Conservation (phyloP, 2,797 vertebrate species). For the Pseudochirops cupreus region DNA sequence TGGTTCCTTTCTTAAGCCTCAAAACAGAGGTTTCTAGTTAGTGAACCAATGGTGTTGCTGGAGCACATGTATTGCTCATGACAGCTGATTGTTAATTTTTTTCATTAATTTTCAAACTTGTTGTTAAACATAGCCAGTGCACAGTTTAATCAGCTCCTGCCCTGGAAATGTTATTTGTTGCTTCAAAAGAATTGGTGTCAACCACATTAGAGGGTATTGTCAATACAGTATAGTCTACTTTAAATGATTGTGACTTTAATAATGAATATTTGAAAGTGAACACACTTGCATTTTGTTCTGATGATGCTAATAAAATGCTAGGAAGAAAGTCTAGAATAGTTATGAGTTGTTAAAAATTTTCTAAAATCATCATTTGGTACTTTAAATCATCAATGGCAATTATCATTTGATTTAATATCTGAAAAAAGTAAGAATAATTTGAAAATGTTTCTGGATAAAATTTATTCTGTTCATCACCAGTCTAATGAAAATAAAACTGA, state of each 20-base stretch:
- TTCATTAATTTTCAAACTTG: neutral
- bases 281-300: neutral
- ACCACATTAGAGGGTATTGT: neutral
- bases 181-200: neutral
- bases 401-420: neutral
- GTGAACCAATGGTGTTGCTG: neutral
- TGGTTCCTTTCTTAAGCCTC: neutral
- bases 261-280: neutral
- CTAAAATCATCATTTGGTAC: neutral
- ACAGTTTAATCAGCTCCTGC: neutral
- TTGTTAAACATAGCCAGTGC: no score
- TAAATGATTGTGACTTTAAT: no score
- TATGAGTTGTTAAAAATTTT: neutral
- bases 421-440: neutral
- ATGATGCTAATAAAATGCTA: neutral
- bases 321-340: neutral
- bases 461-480: neutral
- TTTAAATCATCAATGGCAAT: neutral
- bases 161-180: neutral
- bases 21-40: neutral
- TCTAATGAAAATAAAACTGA: neutral
- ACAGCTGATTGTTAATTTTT: neutral
- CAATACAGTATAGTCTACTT: neutral
- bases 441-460: neutral
- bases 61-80: neutral